Evolutionary conservation across 2,797 vertebrate species (phyloP).

Genomic region (Tachyglossus aculeatus): DNA sequence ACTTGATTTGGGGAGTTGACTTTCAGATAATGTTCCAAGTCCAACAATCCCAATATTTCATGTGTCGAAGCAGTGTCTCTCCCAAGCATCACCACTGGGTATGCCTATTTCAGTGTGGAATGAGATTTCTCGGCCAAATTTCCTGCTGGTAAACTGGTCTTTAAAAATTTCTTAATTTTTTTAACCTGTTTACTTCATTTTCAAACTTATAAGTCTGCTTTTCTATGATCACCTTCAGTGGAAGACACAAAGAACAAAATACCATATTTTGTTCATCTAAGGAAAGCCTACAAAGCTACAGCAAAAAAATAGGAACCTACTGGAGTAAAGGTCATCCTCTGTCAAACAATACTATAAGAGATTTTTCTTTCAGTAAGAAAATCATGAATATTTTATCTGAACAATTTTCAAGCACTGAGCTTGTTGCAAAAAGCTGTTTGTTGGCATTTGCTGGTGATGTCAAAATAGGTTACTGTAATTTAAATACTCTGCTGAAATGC

Average conservation of each 20-base stretch:
- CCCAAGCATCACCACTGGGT: conserved; percentile 47
- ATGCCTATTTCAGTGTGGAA: conserved; percentile 44
- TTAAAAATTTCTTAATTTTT: conserved; percentile 58
- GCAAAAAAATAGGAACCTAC: conserved; percentile 34
- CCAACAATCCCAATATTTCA: conserved; percentile 27
- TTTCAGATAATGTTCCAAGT: not conserved
- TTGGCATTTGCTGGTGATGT: conserved; percentile 60
- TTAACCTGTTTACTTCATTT: conserved; percentile 67
- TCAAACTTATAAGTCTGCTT: conserved; percentile 58
- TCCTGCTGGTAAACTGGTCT: conserved; percentile 71
- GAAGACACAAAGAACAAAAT: conserved; percentile 44
- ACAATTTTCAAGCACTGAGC: conserved; percentile 56
- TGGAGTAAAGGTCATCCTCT: conserved; percentile 57
- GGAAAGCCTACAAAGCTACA: conserved; percentile 51
- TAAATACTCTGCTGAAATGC: conserved; percentile 44
- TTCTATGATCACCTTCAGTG: conserved; percentile 58
- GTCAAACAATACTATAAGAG: conserved; percentile 52
- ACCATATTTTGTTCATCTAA: conserved; percentile 59
- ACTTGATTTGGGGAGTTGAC: not conserved
- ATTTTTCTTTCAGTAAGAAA: conserved; percentile 56
- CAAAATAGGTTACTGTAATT: conserved; percentile 56
- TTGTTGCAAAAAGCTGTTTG: conserved; percentile 64
- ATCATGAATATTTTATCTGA: conserved; percentile 71
- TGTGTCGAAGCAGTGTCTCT: conserved; percentile 57
- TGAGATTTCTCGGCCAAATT: conserved; percentile 64